Evolutionary conservation across 2,113 vertebrate species (phyloP).

Genomic region (Odocoileus hemionus): DNA sequence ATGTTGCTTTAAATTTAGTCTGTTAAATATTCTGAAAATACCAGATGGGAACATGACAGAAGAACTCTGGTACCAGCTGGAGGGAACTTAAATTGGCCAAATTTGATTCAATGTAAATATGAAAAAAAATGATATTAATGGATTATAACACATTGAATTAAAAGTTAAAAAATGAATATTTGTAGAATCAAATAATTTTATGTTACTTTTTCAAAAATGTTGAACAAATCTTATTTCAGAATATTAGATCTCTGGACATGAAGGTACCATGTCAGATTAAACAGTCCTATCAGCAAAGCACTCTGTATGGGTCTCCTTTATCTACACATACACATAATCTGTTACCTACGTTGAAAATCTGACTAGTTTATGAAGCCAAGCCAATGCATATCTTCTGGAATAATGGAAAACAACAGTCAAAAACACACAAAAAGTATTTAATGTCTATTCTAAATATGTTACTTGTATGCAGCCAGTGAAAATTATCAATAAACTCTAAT

Average conservation of each 20-base stretch:
- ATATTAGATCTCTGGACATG: not conserved
- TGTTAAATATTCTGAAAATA: slow-evolving; percentile 48
- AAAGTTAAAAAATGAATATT: not conserved
- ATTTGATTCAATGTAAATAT: slow-evolving; percentile 12
- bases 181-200: not conserved
- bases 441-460: not conserved
- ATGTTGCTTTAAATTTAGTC: slow-evolving; percentile 23
- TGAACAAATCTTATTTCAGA: not conserved
- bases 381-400: not conserved
- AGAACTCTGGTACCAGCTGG: slow-evolving; percentile 27
- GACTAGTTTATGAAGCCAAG: not conserved
- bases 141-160: not conserved
- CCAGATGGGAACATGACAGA: slow-evolving; percentile 58
- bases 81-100: not conserved
- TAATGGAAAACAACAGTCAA: not conserved
- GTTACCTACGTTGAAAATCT: not conserved
- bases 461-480: not conserved
- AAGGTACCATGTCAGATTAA: not conserved
- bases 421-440: not conserved
- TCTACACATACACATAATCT: too few relatives aligned
- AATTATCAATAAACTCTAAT: not conserved
- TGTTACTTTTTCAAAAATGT: not conserved
- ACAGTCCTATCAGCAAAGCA: not conserved
- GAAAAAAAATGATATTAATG: not conserved
- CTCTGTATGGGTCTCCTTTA: not conserved